These are phyloP conservation scores for Pilophorus perplexus DNA, from an alignment of 2,888 invertebrate genomes.

Conservation along the genomic window DNA sequence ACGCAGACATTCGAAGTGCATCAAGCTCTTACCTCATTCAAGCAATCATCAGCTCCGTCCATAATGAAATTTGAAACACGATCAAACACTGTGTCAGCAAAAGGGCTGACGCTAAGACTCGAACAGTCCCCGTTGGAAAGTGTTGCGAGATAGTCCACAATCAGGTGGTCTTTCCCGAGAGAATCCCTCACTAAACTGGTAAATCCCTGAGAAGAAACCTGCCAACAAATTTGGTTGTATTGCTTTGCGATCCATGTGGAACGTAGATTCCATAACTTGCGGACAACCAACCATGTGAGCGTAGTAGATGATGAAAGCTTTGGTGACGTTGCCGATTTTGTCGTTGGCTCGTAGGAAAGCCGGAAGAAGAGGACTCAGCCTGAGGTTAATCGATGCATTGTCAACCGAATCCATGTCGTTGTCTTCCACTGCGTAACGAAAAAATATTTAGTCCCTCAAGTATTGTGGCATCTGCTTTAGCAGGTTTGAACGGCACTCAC, in stretches of 20 bases:
- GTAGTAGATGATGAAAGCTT: slow-evolving; percentile 25
- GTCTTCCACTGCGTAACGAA: slow-evolving; percentile 15
- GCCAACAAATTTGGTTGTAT: background rate
- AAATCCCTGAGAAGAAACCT: slow-evolving; percentile 17
- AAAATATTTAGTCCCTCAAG: background rate
- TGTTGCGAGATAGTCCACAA: slow-evolving; percentile 12
- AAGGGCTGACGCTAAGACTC: slow-evolving; percentile 6
- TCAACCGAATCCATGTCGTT: slow-evolving; percentile 4
- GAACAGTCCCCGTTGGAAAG: background rate
- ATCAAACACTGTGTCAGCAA: slow-evolving; percentile 5
- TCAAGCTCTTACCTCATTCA: no score
- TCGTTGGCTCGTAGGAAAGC: slow-evolving; percentile 17
- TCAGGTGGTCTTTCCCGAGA: background rate
- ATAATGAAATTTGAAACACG: background rate
- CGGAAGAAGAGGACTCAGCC: slow-evolving; percentile 23
- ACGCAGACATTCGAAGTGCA: no score
- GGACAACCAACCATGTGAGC: slow-evolving; percentile 21
- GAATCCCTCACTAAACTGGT: slow-evolving; percentile 1
- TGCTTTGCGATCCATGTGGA: no score
- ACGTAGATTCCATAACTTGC: background rate
- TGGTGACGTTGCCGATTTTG: slow-evolving; percentile 24
- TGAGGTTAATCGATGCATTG: background rate
- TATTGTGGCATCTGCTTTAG: background rate
- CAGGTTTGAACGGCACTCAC: no score
- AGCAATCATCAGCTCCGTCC: no score